Evolutionary conservation across 2,888 invertebrate genomes (phyloP).

Genomic region (Drosophila paucipuncta): DNA sequence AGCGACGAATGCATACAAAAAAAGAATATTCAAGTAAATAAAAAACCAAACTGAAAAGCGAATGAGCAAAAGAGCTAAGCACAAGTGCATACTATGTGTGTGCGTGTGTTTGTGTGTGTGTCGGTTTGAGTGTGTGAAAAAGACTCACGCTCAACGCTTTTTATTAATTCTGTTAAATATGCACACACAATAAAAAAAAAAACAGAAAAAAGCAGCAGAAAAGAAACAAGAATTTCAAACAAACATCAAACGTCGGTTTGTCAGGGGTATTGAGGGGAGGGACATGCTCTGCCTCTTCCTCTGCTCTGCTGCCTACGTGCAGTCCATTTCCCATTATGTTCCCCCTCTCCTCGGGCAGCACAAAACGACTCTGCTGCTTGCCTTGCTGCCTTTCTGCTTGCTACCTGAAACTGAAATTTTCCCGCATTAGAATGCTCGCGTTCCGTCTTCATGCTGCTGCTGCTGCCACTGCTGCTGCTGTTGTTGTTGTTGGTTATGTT

Average conservation of each 20-base stretch:
- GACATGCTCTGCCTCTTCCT: conserved; percentile 5
- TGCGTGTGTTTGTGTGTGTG: conserved; percentile 12
- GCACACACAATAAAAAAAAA: conserved; percentile 40
- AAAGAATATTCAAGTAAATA: conserved; percentile 47
- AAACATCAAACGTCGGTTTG: conserved; percentile 52
- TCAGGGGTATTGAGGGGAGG: neutral
- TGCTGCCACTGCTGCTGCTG: conserved; percentile 32
- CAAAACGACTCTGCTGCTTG: conserved; percentile 26
- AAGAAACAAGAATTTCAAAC: conserved; percentile 64
- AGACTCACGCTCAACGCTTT: conserved; percentile 61
- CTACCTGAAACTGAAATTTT: conserved; percentile 73
- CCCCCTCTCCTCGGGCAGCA: conserved; percentile 34
- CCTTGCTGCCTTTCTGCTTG: conserved; percentile 20
- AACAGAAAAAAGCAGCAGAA: conserved; percentile 10
- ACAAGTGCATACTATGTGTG: conserved; percentile 47
- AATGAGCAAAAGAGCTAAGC: conserved; percentile 33
- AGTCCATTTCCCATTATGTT: conserved; percentile 60
- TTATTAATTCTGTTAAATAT: conserved; percentile 65
- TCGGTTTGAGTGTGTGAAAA: conserved; percentile 55
- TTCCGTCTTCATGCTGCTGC: conserved; percentile 35
- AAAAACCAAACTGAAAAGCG: conserved; percentile 32
- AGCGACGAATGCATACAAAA: conserved; percentile 47
- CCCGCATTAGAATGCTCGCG: conserved; percentile 68
- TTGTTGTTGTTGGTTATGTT: conserved; percentile 50
- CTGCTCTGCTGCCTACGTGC: conserved; percentile 44